phyloP scores from a whole-genome alignment of 2,888 invertebrate genomes.

The Carcina quercana region DNA sequence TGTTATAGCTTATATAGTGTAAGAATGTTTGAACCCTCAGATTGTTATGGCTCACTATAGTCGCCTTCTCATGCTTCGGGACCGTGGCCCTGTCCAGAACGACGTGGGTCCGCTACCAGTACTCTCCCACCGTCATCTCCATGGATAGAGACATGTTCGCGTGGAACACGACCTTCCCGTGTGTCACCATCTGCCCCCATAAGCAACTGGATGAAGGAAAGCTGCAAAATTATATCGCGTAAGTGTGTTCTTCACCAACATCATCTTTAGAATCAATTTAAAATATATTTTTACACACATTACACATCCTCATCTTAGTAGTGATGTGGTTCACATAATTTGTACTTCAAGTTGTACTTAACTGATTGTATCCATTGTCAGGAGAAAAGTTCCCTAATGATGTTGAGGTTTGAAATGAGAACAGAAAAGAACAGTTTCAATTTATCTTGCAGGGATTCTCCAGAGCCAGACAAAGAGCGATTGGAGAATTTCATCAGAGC shows the following conservation, averaged over 20 bases:
- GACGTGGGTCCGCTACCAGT: constrained; percentile 79
- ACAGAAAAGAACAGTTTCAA: not conserved
- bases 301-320: too few relatives aligned
- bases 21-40: too few relatives aligned
- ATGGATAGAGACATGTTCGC: constrained; percentile 83
- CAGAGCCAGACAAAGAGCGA: constrained; percentile 59
- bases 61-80: constrained; percentile 70
- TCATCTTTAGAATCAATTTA: too few relatives aligned
- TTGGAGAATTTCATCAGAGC: constrained; percentile 72
- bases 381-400: too few relatives aligned
- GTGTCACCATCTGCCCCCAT: constrained; percentile 78
- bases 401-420: not conserved
- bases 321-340: too few relatives aligned
- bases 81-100: constrained; percentile 71
- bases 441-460: constrained; percentile 32
- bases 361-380: too few relatives aligned
- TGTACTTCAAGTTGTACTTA: too few relatives aligned
- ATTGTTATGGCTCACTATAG: constrained; percentile 72
- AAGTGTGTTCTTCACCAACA: constrained; percentile 19
- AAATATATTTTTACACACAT: too few relatives aligned
- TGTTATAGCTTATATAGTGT: too few relatives aligned
- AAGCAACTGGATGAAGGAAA: constrained; percentile 70
- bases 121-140: constrained; percentile 81
- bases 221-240: constrained; percentile 71
- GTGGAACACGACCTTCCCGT: constrained; percentile 83